These are phyloP conservation scores for Notolepis coatsorum DNA, from an alignment of 2,797 vertebrate genomes.

Conservation along the genomic window DNA sequence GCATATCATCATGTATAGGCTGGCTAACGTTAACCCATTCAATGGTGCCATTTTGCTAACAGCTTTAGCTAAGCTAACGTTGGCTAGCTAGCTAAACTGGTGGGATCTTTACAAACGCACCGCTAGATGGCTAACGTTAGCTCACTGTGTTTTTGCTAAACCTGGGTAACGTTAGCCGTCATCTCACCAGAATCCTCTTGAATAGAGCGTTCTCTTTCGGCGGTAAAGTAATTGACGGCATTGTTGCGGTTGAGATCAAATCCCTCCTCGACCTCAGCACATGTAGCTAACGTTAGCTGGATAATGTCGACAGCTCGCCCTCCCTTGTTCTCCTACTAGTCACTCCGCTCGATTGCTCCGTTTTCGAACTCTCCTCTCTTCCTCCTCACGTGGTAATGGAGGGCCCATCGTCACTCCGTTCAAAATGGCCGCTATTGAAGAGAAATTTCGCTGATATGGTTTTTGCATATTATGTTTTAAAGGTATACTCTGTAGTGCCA, in stretches of 20 bases:
- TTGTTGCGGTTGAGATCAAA: slow-evolving; percentile 77
- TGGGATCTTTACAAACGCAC: slow-evolving; percentile 6
- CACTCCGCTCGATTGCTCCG: slow-evolving; percentile 77
- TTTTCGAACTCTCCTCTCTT: slow-evolving; percentile 64
- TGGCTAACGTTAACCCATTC: slow-evolving; percentile 67
- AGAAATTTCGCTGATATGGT: no score
- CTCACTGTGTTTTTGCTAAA: not conserved
- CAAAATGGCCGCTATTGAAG: slow-evolving; percentile 87
- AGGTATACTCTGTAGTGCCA: no score
- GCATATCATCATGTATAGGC: slow-evolving; percentile 59
- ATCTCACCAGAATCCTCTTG: slow-evolving; percentile 96
- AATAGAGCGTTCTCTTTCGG: slow-evolving; percentile 98
- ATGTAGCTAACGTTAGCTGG: slow-evolving; percentile 83
- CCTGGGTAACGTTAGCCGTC: not conserved
- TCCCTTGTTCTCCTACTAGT: slow-evolving; percentile 57
- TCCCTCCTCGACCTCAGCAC: slow-evolving; percentile 83
- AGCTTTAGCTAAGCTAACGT: slow-evolving; percentile 36
- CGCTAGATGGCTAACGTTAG: not conserved
- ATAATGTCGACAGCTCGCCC: slow-evolving; percentile 47
- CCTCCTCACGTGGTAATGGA: slow-evolving; percentile 87
- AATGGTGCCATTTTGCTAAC: slow-evolving; percentile 72
- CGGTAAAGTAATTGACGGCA: slow-evolving; percentile 96
- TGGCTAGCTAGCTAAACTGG: slow-evolving; percentile 38
- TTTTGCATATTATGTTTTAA: no score
- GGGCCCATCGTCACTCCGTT: slow-evolving; percentile 67